Conservation (phyloP, 2,888 invertebrate species). For the Anorthoa munda region DNA sequence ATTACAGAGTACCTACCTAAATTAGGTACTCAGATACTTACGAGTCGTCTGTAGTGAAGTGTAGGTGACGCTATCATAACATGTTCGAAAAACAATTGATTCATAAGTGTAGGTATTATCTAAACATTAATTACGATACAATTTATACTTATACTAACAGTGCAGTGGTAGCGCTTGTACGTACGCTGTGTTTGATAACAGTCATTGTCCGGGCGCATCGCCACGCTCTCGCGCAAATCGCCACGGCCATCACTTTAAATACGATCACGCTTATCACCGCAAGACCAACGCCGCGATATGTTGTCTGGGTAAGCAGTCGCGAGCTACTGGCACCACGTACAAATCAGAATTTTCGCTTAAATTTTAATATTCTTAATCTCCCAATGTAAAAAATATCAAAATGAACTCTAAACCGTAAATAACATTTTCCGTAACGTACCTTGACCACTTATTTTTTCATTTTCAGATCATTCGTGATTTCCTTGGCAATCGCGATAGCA, state of each 20-base stretch:
- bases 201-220: constrained; percentile 49
- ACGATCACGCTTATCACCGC: constrained; percentile 30
- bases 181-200: constrained; percentile 64
- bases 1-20: too few species aligned
- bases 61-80: constrained; percentile 51
- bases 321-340: not conserved
- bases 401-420: too few species aligned
- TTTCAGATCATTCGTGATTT: constrained; percentile 84
- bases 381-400: not conserved
- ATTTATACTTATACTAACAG: constrained; percentile 57
- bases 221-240: not conserved
- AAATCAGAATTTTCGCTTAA: not conserved
- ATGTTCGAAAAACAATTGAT: constrained; percentile 61
- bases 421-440: not conserved
- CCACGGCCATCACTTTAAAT: constrained; percentile 18
- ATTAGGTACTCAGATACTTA: not conserved
- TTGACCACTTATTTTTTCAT: constrained; percentile 52
- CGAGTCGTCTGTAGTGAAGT: constrained; percentile 19
- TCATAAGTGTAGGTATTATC: constrained; percentile 59
- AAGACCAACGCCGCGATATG: constrained; percentile 46
- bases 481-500: constrained; percentile 75
- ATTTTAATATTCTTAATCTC: not conserved
- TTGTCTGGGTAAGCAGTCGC: constrained; percentile 41
- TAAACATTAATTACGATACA: constrained; percentile 59
- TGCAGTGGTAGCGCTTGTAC: constrained; percentile 30